Percentiles rank a stretch among this genome's conserved stretches.
Evolutionary conservation across 2,888 invertebrate genomes (phyloP).

Genomic region (Drosophila histrio): DNA sequence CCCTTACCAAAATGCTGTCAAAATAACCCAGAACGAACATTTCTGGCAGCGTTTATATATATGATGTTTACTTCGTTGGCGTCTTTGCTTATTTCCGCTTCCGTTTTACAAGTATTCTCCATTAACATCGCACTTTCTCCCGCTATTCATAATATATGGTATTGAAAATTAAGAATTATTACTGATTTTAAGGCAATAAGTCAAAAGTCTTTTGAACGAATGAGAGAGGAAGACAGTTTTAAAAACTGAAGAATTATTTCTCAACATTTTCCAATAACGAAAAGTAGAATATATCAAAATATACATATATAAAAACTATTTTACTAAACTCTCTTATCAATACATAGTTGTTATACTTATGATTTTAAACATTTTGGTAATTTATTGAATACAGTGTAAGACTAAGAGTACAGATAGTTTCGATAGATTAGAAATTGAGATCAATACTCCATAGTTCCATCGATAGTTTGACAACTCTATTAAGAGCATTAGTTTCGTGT

Average conservation of each 20-base stretch:
- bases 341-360: too few relatives aligned
- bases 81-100: conserved; percentile 56
- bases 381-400: too few relatives aligned
- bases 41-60: conserved; percentile 26
- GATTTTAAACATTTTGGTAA: neutral
- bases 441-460: neutral
- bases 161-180: conserved; percentile 73
- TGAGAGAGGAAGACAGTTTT: neutral
- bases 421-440: neutral
- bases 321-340: neutral
- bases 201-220: conserved; percentile 11
- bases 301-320: neutral
- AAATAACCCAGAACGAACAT: conserved; percentile 3
- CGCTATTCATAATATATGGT: conserved; percentile 36
- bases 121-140: conserved; percentile 56
- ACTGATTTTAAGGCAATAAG: conserved; percentile 44
- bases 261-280: neutral
- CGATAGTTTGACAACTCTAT: neutral
- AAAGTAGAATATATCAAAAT: neutral
- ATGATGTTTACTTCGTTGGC: conserved; percentile 33
- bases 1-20: neutral
- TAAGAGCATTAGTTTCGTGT: neutral
- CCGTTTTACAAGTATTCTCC: conserved; percentile 77
- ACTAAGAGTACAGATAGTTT: too few relatives aligned
- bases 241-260: neutral